These are phyloP conservation scores for Polydrusus cervinus DNA, from an alignment of 2,888 invertebrate genomes.

Conservation along the genomic window DNA sequence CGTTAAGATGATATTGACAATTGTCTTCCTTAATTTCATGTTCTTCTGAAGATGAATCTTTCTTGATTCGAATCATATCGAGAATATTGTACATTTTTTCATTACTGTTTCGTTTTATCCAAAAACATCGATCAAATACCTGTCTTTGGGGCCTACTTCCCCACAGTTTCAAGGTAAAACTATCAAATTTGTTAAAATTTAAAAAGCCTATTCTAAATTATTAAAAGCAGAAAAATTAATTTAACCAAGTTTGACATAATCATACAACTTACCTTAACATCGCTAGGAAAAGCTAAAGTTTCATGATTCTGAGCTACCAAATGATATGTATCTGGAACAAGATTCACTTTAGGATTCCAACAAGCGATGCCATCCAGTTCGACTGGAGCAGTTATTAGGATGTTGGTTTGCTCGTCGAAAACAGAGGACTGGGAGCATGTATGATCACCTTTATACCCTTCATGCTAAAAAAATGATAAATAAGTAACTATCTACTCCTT, in stretches of 20 bases:
- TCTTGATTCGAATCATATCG: no score
- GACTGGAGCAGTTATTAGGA: not conserved
- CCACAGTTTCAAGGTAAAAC: no score
- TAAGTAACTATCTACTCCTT: not conserved
- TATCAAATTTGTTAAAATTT: no score
- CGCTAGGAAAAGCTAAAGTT: not conserved
- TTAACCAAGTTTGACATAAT: no score
- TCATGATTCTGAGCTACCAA: not conserved
- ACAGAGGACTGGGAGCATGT: not conserved
- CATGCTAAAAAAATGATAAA: not conserved
- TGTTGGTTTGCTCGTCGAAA: conserved; percentile 6
- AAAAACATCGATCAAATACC: not conserved
- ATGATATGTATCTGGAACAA: not conserved
- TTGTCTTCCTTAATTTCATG: no score
- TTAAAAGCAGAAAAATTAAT: no score
- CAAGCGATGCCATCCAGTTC: not conserved
- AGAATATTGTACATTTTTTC: no score
- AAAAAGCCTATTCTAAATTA: no score
- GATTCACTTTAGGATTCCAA: not conserved
- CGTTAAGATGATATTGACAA: no score
- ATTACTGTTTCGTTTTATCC: no score
- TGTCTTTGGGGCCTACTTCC: no score
- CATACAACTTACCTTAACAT: conserved; percentile 2
- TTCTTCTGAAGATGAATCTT: no score
- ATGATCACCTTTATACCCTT: not conserved